These are phyloP conservation scores for Himalopsyche tibetana DNA, from an alignment of 2,888 invertebrate species.

Conservation along the genomic window DNA sequence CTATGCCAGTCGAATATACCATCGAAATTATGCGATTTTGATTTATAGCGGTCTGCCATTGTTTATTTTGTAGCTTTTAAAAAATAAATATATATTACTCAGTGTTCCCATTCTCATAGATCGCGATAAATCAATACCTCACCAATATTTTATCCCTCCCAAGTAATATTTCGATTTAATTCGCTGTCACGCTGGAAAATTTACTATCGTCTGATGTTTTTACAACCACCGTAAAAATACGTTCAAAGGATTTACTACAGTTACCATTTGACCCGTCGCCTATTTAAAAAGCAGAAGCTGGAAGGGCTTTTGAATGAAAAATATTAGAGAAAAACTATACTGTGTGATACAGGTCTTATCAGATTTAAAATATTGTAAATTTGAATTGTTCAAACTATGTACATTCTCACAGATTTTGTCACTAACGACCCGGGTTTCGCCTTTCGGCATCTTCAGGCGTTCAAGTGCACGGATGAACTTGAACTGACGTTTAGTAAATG, in stretches of 20 bases:
- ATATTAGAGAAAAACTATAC: too few species aligned
- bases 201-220: neutral
- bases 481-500: too few species aligned
- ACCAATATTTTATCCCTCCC: neutral
- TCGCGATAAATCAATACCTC: conserved; percentile 6
- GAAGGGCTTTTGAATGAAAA: too few species aligned
- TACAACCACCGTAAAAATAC: neutral
- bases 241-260: neutral
- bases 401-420: too few species aligned
- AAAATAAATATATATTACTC: neutral
- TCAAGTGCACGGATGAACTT: too few species aligned
- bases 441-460: too few species aligned
- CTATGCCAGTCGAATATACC: neutral
- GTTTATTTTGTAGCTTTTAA: conserved; percentile 16
- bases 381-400: too few species aligned
- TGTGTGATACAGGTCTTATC: too few species aligned
- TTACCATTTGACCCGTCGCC: too few species aligned
- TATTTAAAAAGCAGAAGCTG: too few species aligned
- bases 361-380: too few species aligned
- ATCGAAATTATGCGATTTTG: neutral
- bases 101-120: conserved; percentile 11
- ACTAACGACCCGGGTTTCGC: too few species aligned
- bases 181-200: neutral
- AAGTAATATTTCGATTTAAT: conserved; percentile 1
- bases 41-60: conserved; percentile 8